Conservation (phyloP, 2,113 vertebrate species). For the Malurus cyaneus region DNA sequence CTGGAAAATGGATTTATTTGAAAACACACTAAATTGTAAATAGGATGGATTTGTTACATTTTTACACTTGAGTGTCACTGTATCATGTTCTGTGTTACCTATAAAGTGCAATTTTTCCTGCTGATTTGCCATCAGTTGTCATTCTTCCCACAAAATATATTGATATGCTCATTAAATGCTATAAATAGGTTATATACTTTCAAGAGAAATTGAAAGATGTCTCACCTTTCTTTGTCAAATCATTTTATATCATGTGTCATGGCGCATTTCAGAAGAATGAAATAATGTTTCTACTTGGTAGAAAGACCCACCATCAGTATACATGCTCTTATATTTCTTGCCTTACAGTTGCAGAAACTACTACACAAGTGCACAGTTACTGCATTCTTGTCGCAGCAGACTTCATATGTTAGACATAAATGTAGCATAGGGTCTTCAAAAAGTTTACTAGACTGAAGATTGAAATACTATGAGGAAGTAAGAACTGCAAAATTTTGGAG, state of each 20-base stretch:
- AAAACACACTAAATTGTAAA: background rate
- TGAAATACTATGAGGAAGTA: background rate
- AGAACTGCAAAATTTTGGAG: background rate
- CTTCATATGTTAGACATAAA: background rate
- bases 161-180: background rate
- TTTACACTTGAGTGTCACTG: background rate
- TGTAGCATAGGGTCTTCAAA: background rate
- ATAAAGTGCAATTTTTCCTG: background rate
- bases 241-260: background rate
- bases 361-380: background rate
- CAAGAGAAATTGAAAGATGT: background rate
- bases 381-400: background rate
- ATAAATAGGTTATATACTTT: background rate
- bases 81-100: background rate
- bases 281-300: background rate
- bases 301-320: background rate
- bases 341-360: background rate
- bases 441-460: background rate
- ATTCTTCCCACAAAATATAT: background rate
- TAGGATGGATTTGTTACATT: background rate
- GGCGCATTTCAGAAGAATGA: background rate
- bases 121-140: background rate
- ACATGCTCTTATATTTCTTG: background rate
- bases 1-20: background rate
- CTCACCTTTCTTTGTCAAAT: background rate